Conservation (phyloP, 2,888 invertebrate genomes). For the Stenichneumon culpator region DNA sequence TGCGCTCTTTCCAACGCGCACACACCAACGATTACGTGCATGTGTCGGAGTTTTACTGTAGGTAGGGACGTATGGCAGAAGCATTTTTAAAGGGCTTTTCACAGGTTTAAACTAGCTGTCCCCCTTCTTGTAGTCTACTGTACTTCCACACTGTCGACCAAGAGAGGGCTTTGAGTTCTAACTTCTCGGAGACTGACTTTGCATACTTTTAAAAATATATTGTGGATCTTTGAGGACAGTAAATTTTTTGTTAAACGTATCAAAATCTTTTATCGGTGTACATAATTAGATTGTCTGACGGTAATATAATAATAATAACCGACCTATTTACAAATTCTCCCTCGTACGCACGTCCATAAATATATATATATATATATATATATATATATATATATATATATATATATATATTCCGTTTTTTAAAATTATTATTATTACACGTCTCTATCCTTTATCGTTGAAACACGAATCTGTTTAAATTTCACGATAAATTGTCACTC, state of each 20-base stretch:
- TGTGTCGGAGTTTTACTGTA: conserved; percentile 36
- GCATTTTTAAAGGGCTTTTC: conserved; percentile 70
- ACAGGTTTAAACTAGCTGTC: conserved; percentile 66
- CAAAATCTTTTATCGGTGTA: too few relatives aligned
- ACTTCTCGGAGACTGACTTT: conserved; percentile 46
- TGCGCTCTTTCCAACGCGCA: conserved; percentile 44
- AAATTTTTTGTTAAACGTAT: too few relatives aligned
- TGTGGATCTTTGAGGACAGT: too few relatives aligned
- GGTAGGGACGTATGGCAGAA: conserved; percentile 33
- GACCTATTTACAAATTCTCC: too few relatives aligned
- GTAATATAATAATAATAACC: too few relatives aligned
- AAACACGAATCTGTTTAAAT: background rate
- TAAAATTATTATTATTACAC: too few relatives aligned
- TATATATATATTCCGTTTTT: too few relatives aligned
- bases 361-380: too few relatives aligned
- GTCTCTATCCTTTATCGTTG: background rate
- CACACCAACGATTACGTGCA: background rate
- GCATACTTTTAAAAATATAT: background rate
- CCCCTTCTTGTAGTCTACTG: conserved; percentile 39
- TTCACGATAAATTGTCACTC: background rate
- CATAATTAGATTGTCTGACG: too few relatives aligned
- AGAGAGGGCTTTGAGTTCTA: conserved; percentile 57
- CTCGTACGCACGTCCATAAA: too few relatives aligned
- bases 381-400: too few relatives aligned
- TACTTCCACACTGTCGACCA: conserved; percentile 15